Evolutionary conservation across 2,113 vertebrate genomes (phyloP).

Genomic region (Puma concolor): DNA sequence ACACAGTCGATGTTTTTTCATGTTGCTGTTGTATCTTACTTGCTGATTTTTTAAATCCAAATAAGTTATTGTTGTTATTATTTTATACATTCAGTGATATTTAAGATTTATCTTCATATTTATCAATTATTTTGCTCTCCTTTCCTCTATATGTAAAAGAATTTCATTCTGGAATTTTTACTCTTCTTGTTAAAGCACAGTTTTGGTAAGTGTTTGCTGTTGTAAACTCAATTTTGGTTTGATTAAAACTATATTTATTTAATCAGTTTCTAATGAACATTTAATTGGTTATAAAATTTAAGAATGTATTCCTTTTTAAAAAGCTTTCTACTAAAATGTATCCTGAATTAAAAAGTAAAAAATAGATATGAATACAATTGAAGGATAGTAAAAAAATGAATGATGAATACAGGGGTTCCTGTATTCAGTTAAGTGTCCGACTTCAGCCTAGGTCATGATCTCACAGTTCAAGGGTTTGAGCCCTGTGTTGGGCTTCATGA

Average conservation of each 20-base stretch:
- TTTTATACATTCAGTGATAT: neutral
- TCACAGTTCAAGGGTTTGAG: too few relatives aligned
- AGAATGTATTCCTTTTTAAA: neutral
- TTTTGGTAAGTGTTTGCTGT: neutral
- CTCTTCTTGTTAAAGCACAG: neutral
- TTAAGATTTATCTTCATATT: neutral
- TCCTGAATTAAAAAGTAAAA: neutral
- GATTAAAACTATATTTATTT: neutral
- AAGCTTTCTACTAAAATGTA: neutral
- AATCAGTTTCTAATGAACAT: neutral
- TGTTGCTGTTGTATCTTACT: neutral
- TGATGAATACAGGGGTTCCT: neutral
- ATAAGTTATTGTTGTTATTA: neutral
- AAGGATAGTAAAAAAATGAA: neutral
- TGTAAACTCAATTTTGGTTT: neutral
- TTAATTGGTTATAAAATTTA: neutral
- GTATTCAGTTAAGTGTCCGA: too few relatives aligned
- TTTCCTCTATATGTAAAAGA: neutral
- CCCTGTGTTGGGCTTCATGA: too few relatives aligned
- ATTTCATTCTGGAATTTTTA: neutral
- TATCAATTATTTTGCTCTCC: neutral
- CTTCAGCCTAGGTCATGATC: too few relatives aligned
- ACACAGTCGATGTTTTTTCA: neutral
- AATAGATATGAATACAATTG: neutral
- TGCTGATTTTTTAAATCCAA: neutral